Evolutionary conservation across 2,888 invertebrate species (phyloP).

Genomic region (Yponomeuta plumbellus): DNA sequence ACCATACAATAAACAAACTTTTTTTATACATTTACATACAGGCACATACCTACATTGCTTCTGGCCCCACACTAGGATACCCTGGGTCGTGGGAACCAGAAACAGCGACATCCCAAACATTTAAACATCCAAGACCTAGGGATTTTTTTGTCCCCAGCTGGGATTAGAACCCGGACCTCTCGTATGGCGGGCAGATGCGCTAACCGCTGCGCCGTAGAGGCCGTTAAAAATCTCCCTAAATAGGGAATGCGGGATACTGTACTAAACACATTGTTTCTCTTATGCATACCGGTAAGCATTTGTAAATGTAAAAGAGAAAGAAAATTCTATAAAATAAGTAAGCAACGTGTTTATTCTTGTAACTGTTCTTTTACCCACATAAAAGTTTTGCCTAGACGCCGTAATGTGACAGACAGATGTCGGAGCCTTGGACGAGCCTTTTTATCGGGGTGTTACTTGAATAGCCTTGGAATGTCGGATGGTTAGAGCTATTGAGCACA

Average conservation of each 20-base stretch:
- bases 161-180: too few species aligned
- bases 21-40: too few species aligned
- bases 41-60: too few species aligned
- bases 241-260: conserved; percentile 36
- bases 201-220: too few species aligned
- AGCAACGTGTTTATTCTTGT: neutral
- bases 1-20: too few species aligned
- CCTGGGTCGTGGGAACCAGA: too few species aligned
- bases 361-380: neutral
- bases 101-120: too few species aligned
- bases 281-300: neutral
- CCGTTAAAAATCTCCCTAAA: conserved; percentile 9
- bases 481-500: conserved; percentile 25
- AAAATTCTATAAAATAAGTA: neutral
- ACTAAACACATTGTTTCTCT: neutral
- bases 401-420: conserved; percentile 3
- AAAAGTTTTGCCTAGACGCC: neutral
- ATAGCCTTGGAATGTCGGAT: conserved; percentile 37
- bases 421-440: conserved; percentile 5
- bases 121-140: too few species aligned
- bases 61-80: too few species aligned
- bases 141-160: too few species aligned
- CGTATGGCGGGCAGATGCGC: too few species aligned
- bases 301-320: neutral
- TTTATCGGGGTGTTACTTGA: conserved; percentile 8